Evolutionary conservation across 2,797 vertebrate genomes (phyloP).

Genomic region (Galaxias olidus): DNA sequence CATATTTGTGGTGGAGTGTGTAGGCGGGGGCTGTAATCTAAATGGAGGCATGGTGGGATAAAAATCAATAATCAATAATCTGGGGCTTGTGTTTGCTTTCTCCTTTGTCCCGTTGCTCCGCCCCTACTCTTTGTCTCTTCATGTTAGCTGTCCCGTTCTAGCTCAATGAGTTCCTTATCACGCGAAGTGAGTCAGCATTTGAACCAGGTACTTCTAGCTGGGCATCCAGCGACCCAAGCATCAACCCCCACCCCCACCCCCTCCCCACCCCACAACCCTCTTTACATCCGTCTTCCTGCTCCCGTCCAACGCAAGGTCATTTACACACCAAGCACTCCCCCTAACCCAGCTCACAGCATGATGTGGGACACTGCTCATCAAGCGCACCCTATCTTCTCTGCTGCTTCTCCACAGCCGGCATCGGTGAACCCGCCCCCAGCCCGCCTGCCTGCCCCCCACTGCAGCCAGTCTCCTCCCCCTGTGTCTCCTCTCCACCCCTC

Average conservation of each 20-base stretch:
- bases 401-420: no score
- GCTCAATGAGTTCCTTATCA: conserved; percentile 98
- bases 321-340: not conserved
- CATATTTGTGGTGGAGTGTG: conserved; percentile 33
- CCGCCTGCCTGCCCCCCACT: no score
- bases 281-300: conserved; percentile 10
- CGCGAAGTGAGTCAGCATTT: conserved; percentile 98
- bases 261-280: conserved; percentile 26
- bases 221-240: conserved; percentile 45
- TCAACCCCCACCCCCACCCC: conserved; percentile 17
- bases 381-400: not conserved
- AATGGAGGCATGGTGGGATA: conserved; percentile 79
- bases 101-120: conserved; percentile 72
- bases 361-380: not conserved
- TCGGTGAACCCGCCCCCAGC: no score
- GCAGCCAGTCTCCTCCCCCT: not conserved
- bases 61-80: conserved; percentile 71
- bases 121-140: conserved; percentile 67
- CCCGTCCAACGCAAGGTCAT: not conserved
- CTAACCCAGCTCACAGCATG: conserved; percentile 1
- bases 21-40: conserved; percentile 51
- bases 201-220: conserved; percentile 91
- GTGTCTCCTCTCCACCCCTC: not conserved
- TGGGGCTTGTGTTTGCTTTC: conserved; percentile 71
- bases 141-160: conserved; percentile 97